phyloP scores from a whole-genome alignment of 1,140 invertebrate species.

The Drosophila paulistorum region DNA sequence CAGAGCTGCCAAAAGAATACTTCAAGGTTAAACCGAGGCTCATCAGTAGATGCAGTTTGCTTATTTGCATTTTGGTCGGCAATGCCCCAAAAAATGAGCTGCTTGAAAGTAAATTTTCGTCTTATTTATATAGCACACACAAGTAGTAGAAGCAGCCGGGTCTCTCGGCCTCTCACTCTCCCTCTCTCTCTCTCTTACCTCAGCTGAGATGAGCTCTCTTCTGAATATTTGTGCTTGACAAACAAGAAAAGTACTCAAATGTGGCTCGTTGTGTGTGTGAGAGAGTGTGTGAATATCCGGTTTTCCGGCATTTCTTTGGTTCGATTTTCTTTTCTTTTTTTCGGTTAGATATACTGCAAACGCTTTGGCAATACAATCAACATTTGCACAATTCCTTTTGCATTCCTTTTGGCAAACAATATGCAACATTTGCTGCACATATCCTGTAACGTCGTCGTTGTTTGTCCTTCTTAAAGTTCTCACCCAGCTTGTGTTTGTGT shows the following conservation, averaged over 20 bases:
- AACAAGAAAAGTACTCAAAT: conserved; percentile 55
- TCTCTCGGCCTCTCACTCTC: conserved; percentile 17
- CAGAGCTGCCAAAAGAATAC: conserved; percentile 11
- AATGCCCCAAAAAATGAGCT: conserved; percentile 58
- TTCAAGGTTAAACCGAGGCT: conserved; percentile 44
- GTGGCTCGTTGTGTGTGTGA: conserved; percentile 36
- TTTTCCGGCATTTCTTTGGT: conserved; percentile 52
- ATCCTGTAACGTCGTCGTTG: conserved; percentile 37
- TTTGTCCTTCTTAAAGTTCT: conserved; percentile 3
- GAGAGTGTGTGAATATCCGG: conserved; percentile 62
- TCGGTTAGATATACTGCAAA: conserved; percentile 44
- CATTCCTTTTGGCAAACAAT: conserved; percentile 63
- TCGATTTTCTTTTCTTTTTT: conserved; percentile 44
- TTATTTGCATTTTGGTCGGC: conserved; percentile 70
- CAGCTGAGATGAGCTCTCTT: conserved; percentile 10
- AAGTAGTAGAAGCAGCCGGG: neutral
- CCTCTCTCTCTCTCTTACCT: conserved; percentile 1
- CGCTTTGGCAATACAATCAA: conserved; percentile 70
- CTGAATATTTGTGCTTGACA: conserved; percentile 67
- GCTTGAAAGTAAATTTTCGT: conserved; percentile 68
- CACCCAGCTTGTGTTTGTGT: conserved; percentile 6
- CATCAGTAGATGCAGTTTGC: conserved; percentile 23
- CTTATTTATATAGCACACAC: conserved; percentile 60
- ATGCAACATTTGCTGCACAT: conserved; percentile 61
- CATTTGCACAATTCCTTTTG: conserved; percentile 75